Evolutionary conservation across 2,888 invertebrate species (phyloP).

Genomic region (Tromatobia lineatoria): DNA sequence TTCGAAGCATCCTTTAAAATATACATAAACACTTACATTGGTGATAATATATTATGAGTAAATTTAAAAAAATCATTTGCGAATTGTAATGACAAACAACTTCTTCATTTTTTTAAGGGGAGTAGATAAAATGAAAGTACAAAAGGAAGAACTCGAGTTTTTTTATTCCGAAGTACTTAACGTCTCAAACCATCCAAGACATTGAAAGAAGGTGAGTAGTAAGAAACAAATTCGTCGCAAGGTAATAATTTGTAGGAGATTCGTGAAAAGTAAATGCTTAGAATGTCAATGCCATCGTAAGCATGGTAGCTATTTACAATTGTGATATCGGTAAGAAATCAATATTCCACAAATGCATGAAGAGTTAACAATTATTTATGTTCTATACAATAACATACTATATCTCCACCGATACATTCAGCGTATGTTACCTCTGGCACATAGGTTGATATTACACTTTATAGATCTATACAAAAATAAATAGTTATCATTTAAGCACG

Average conservation of each 20-base stretch:
- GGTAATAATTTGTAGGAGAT: not conserved
- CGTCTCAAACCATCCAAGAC: conserved; percentile 4
- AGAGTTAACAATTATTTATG: conserved; percentile 71
- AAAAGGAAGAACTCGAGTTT: too few relatives aligned
- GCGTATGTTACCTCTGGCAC: conserved; percentile 80
- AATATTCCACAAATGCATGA: conserved; percentile 59
- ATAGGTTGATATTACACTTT: conserved; percentile 79
- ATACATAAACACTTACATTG: too few relatives aligned
- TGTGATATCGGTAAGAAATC: conserved; percentile 19
- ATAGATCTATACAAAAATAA: conserved; percentile 85
- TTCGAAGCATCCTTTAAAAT: too few relatives aligned
- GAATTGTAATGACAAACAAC: too few relatives aligned
- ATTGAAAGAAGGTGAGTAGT: conserved; percentile 16
- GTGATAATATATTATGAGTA: too few relatives aligned
- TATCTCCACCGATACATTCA: conserved; percentile 71
- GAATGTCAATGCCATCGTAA: not conserved
- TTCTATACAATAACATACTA: conserved; percentile 74
- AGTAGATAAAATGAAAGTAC: too few relatives aligned
- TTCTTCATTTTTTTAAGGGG: too few relatives aligned
- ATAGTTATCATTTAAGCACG: conserved; percentile 80
- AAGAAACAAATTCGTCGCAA: not conserved
- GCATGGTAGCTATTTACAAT: conserved; percentile 10
- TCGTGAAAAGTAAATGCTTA: not conserved
- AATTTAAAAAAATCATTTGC: too few relatives aligned
- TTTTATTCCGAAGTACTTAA: too few relatives aligned